These are phyloP conservation scores for Psylliodes chrysocephalus DNA, from an alignment of 2,888 invertebrate genomes.

Conservation along the genomic window DNA sequence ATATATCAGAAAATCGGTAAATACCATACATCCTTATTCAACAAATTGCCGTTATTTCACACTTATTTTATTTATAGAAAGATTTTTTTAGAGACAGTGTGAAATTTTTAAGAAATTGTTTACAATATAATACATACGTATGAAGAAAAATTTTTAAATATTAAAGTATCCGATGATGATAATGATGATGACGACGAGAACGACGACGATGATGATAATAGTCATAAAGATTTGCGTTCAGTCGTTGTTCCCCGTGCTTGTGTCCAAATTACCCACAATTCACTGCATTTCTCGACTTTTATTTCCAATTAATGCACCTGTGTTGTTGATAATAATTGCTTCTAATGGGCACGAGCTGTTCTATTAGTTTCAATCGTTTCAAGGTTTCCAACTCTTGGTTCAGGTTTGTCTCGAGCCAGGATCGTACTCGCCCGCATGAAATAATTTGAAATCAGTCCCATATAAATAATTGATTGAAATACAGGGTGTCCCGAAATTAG, in stretches of 20 bases:
- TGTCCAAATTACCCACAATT: slow-evolving; percentile 35
- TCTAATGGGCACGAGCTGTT: slow-evolving; percentile 39
- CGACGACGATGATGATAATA: too few relatives aligned
- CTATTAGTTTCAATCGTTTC: slow-evolving; percentile 36
- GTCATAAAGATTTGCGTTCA: background rate
- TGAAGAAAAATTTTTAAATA: too few relatives aligned
- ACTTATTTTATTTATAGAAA: too few relatives aligned
- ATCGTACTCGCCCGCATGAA: background rate
- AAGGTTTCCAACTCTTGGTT: slow-evolving; percentile 22
- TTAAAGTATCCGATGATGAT: background rate
- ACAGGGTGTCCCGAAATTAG: background rate
- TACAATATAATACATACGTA: too few relatives aligned
- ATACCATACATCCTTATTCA: too few relatives aligned
- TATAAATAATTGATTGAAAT: background rate
- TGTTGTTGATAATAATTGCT: slow-evolving; percentile 37
- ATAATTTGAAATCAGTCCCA: background rate
- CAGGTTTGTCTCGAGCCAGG: slow-evolving; percentile 3
- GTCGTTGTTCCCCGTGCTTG: slow-evolving; percentile 1
- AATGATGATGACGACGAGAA: too few relatives aligned
- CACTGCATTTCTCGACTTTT: slow-evolving; percentile 40
- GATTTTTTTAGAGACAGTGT: too few relatives aligned
- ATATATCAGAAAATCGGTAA: too few relatives aligned
- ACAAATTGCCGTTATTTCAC: too few relatives aligned
- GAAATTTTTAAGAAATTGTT: too few relatives aligned
- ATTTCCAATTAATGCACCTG: slow-evolving; percentile 41